Evolutionary conservation across 2,797 vertebrate species (phyloP), one percentile per base, ranked within the genome.

Genomic region (Fundulus diaphanus): DNA sequence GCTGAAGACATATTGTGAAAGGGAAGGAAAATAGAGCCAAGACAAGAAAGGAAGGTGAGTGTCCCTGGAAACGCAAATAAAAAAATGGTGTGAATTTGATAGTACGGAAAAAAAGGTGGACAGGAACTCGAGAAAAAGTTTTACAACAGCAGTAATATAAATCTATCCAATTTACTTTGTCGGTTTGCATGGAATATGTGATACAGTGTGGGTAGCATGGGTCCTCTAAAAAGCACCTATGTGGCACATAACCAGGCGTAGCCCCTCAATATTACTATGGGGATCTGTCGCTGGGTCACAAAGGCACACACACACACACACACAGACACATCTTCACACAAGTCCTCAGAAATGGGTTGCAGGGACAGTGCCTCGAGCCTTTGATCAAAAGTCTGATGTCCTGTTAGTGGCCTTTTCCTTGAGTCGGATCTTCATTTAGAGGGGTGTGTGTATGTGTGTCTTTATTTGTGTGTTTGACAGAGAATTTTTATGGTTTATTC

Each of bases 301-400:
- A 37, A 75, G 46, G 67, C 22, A 67, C 67, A 72, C 40, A 70
- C 42, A 68, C 68, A 74, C 67, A 71, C 69, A 69, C 70, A 68
- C 37, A 71, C 31, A 70, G n/a, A n/a, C n/a, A n/a, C n/a, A n/a
- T n/a, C n/a, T n/a, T n/a, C 24, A 70, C 48, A 70, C 66, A 42
- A 16, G n/a, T 42, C 42, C 59, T n/a, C 3, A 8, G 35, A 51
- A 65, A 40, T 42, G 24, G 65, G 72, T 78, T 78, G 83, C 81
- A 83, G 81, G 59, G 77, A 88, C 77, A 79, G 81, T 95, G 95
- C 94, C 87, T 94, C 88, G 84, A 81, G 90, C 87, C 94, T 94
- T 94, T 97, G 91, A 87, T 90, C 93, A 96, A 93, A 92, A 94
- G 87, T 84, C 88, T 89, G 82, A 90, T 90, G 83, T 86, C 88